phyloP scores from a whole-genome alignment of 2,797 vertebrate genomes.

The Lepus oiostolus region DNA sequence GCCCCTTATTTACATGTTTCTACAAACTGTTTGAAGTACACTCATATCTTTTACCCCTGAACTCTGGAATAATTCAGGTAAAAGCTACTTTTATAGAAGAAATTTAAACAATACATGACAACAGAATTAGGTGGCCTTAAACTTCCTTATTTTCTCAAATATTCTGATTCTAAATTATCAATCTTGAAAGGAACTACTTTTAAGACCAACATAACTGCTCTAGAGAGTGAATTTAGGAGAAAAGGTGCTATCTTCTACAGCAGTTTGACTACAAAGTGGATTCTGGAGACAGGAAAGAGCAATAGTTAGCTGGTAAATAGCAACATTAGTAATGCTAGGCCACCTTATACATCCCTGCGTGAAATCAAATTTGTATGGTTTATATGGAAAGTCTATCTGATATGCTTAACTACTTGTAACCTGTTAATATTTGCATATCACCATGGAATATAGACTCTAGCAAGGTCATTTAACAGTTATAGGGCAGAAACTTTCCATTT shows the following conservation, averaged over 20 bases:
- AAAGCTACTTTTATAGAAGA: neutral
- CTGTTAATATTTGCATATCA: constrained; percentile 84
- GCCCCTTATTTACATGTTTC: no score
- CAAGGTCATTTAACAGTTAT: constrained; percentile 84
- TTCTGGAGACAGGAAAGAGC: neutral
- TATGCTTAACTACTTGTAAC: constrained; percentile 81
- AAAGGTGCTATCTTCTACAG: neutral
- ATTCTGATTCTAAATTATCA: neutral
- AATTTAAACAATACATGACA: neutral
- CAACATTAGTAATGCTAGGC: constrained; percentile 74
- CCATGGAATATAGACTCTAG: constrained; percentile 77
- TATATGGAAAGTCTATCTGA: constrained; percentile 79
- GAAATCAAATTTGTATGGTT: constrained; percentile 81
- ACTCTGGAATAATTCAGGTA: neutral
- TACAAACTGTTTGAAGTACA: no score
- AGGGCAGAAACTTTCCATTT: constrained; percentile 84
- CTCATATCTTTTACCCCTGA: neutral
- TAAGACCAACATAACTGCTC: neutral
- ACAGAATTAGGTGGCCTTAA: neutral
- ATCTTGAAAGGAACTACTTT: neutral
- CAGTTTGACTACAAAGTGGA: constrained; percentile 19
- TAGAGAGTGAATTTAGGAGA: constrained; percentile 1
- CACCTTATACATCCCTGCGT: constrained; percentile 56
- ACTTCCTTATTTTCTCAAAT: neutral
- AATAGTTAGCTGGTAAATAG: constrained; percentile 65